These are phyloP conservation scores for Eulemur rufifrons DNA, from an alignment of 2,113 vertebrate genomes.

Conservation along the genomic window DNA sequence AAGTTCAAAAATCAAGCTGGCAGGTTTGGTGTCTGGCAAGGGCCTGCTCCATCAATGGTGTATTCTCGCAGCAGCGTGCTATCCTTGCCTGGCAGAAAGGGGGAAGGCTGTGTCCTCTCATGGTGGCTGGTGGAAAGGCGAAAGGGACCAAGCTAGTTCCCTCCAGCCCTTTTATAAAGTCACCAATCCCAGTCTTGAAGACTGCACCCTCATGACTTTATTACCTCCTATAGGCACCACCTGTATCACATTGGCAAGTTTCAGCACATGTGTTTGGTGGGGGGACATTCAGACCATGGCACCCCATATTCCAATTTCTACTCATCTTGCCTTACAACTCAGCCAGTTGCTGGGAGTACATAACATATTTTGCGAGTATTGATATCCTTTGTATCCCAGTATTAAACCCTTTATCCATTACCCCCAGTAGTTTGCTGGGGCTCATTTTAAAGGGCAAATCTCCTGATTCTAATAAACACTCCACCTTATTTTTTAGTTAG, in stretches of 20 bases:
- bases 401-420: neutral
- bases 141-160: neutral
- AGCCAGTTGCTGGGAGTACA: neutral
- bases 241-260: neutral
- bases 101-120: neutral
- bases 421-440: neutral
- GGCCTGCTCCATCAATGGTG: neutral
- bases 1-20: neutral
- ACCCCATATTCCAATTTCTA: neutral
- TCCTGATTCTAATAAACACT: neutral
- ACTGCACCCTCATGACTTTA: neutral
- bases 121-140: neutral
- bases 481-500: neutral
- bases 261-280: neutral
- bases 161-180: too few relatives aligned
- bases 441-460: neutral
- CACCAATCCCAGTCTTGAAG: too few relatives aligned
- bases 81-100: neutral
- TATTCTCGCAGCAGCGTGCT: neutral
- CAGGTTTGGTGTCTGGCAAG: neutral
- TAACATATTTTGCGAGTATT: neutral
- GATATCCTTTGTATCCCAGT: neutral
- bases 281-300: neutral
- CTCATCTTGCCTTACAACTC: neutral
- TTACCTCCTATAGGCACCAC: neutral